A percentile compares a stretch with the other conserved stretches of the same genome.
These are phyloP conservation scores for Atrina japonica DNA, from an alignment of 2,888 invertebrate species.

Conservation along the genomic window DNA sequence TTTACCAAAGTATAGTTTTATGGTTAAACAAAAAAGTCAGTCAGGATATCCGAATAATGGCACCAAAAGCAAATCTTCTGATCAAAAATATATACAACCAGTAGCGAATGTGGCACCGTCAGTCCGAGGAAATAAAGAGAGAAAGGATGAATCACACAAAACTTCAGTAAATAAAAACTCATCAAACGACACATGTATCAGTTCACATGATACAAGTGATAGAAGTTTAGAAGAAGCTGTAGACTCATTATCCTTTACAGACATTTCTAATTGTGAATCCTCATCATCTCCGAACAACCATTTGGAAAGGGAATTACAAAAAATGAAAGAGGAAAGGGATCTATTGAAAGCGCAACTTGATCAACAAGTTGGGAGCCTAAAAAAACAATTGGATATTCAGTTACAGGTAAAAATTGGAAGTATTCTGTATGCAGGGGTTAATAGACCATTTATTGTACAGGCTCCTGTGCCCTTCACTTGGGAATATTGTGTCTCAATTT, in stretches of 20 bases:
- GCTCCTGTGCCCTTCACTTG: too few species aligned
- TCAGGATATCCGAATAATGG: conserved; percentile 6
- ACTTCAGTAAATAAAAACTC: background rate
- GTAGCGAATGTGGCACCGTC: conserved; percentile 18
- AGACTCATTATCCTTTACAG: background rate
- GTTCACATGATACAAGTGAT: background rate
- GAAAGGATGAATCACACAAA: conserved; percentile 4
- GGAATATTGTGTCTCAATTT: too few species aligned
- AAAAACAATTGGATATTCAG: conserved; percentile 62
- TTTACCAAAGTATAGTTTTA: conserved; percentile 69
- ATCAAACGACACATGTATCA: background rate
- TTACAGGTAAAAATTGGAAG: conserved; percentile 63
- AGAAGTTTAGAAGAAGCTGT: background rate
- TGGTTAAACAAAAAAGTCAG: conserved; percentile 49
- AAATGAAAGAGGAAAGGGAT: conserved; percentile 62
- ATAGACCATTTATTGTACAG: too few species aligned
- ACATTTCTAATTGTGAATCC: background rate
- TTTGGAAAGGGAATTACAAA: conserved; percentile 40
- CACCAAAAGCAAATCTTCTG: background rate
- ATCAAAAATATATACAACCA: conserved; percentile 5
- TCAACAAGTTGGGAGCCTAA: conserved; percentile 56
- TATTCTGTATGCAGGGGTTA: too few species aligned
- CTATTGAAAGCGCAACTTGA: conserved; percentile 57
- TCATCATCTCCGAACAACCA: too few species aligned
- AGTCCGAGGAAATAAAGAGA: background rate